Conservation (phyloP, 2,797 vertebrate genomes). For the Ctenosaura bakeri region DNA sequence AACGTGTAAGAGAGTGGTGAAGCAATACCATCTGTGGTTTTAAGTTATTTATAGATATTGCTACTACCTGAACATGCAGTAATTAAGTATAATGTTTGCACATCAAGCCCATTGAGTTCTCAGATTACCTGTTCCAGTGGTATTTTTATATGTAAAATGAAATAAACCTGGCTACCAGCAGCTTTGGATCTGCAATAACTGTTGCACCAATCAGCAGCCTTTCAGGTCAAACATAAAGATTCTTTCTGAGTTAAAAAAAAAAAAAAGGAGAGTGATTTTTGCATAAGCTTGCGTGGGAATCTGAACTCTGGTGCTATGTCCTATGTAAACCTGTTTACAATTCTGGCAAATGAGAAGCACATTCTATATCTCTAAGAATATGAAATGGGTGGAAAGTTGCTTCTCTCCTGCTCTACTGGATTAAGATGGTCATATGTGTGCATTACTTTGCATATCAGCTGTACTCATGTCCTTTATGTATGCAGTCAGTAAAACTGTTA, state of each 20-base stretch:
- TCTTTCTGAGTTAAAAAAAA: background rate
- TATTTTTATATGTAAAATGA: conserved; percentile 24
- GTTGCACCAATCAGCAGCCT: conserved; percentile 27
- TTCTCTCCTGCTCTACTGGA: conserved; percentile 42
- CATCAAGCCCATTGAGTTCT: conserved; percentile 22
- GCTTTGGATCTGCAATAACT: conserved; percentile 22
- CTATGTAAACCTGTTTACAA: conserved; percentile 56
- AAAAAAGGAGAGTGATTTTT: conserved; percentile 42
- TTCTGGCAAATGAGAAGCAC: conserved; percentile 9
- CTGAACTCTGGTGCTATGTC: conserved; percentile 71
- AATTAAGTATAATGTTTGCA: conserved; percentile 35
- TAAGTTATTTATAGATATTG: conserved; percentile 12
- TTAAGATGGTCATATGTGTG: conserved; percentile 49
- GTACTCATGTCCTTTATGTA: conserved; percentile 58
- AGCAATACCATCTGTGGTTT: conserved; percentile 56
- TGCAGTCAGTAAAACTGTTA: conserved; percentile 73
- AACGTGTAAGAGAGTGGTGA: conserved; percentile 5
- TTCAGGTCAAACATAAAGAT: conserved; percentile 35
- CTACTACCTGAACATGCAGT: conserved; percentile 14
- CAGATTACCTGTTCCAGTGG: conserved; percentile 23
- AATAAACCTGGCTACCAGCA: conserved; percentile 2
- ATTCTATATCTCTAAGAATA: conserved; percentile 41
- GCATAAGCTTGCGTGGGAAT: conserved; percentile 48
- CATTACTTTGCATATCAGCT: conserved; percentile 54
- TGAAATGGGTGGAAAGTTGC: conserved; percentile 30